Evolutionary conservation across 2,888 invertebrate genomes (phyloP).

Genomic region (Hoplodrina blanda): DNA sequence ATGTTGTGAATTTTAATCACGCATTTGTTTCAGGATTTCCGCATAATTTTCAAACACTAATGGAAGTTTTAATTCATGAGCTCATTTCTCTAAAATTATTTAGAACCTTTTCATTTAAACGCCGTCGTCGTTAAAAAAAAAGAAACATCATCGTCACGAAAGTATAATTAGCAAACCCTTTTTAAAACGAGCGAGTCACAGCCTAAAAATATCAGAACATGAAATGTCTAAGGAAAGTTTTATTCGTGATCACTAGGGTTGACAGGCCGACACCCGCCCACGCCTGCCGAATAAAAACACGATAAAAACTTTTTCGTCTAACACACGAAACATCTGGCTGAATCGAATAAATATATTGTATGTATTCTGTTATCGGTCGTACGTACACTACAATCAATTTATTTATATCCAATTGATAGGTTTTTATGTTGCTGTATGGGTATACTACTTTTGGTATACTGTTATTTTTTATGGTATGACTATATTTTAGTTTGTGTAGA

Average conservation of each 20-base stretch:
- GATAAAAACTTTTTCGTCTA: slow-evolving; percentile 33
- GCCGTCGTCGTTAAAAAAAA: too few species aligned
- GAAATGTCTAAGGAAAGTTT: slow-evolving; percentile 20
- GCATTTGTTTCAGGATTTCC: too few species aligned
- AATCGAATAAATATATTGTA: slow-evolving; percentile 43
- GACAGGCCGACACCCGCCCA: slow-evolving; percentile 36
- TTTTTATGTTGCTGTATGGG: slow-evolving; percentile 33
- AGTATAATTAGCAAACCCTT: slow-evolving; percentile 6
- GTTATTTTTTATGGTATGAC: background rate
- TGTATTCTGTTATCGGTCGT: slow-evolving; percentile 19
- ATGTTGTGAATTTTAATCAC: too few species aligned
- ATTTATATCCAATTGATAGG: slow-evolving; percentile 40
- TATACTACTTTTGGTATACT: background rate
- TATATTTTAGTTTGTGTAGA: too few species aligned
- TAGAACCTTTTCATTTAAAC: too few species aligned
- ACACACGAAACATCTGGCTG: slow-evolving; percentile 45
- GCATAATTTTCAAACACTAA: too few species aligned
- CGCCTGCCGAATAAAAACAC: slow-evolving; percentile 28
- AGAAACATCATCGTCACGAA: background rate
- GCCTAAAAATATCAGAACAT: slow-evolving; percentile 25
- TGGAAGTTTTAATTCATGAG: too few species aligned
- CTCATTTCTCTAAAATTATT: too few species aligned
- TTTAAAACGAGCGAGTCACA: slow-evolving; percentile 15
- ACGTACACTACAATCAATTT: slow-evolving; percentile 40
- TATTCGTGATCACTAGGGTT: slow-evolving; percentile 31